Evolutionary conservation across 2,888 invertebrate species (phyloP).

Genomic region (Sepiola atlantica): DNA sequence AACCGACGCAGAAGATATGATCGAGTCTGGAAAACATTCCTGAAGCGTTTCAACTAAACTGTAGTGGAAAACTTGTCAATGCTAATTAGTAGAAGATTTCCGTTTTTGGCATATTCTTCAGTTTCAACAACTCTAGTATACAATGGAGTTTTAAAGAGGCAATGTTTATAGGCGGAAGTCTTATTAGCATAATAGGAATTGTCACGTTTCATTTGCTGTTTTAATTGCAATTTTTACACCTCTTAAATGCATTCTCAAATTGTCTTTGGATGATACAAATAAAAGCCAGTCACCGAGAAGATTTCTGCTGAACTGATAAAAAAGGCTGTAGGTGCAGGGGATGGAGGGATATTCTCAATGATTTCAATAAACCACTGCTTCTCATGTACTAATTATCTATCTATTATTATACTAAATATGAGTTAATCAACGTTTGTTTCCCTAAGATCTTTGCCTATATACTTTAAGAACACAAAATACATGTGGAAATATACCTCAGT

Average conservation of each 20-base stretch:
- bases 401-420: too few species aligned
- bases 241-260: not conserved
- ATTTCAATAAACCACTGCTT: not conserved
- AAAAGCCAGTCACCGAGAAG: not conserved
- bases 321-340: not conserved
- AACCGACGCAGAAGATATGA: not conserved
- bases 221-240: conserved; percentile 4
- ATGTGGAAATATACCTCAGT: too few species aligned
- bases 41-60: not conserved
- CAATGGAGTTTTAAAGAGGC: conserved; percentile 32
- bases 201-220: not conserved
- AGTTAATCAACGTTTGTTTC: too few species aligned
- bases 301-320: not conserved
- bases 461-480: too few species aligned
- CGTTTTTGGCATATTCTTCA: not conserved
- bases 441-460: too few species aligned
- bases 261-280: not conserved
- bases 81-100: not conserved
- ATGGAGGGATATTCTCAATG: not conserved
- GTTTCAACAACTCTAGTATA: not conserved
- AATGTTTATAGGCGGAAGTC: not conserved
- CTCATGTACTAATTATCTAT: too few species aligned
- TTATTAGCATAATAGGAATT: not conserved
- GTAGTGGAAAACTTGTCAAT: not conserved
- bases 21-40: not conserved